phyloP scores from a whole-genome alignment of 2,113 vertebrate genomes.

The Gracilinanus agilis region DNA sequence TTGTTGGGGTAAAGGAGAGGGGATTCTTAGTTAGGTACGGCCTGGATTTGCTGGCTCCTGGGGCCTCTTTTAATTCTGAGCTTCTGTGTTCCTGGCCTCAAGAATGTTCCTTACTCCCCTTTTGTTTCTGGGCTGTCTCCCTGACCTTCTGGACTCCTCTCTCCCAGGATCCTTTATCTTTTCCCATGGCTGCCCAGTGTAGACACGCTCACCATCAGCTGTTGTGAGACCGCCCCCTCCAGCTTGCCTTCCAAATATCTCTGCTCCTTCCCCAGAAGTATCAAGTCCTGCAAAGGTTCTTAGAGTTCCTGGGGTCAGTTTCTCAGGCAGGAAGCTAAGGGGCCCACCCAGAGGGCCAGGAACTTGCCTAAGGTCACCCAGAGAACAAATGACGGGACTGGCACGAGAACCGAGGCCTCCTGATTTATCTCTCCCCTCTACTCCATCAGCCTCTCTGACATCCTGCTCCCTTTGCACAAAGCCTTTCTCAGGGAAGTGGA shows the following conservation, averaged over 20 bases:
- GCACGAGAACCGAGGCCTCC: background rate
- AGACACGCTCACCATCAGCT: background rate
- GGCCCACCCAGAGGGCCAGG: background rate
- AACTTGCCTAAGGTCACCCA: background rate
- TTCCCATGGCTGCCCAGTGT: background rate
- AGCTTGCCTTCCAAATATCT: background rate
- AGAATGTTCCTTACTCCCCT: background rate
- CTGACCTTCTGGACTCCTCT: background rate
- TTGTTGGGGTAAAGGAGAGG: background rate
- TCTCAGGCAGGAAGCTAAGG: constrained; percentile 12
- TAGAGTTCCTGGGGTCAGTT: constrained; percentile 16
- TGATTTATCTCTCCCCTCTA: background rate
- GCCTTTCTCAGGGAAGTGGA: constrained; percentile 19
- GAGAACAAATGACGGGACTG: background rate
- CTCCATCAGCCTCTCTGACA: background rate
- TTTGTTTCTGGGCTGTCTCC: background rate
- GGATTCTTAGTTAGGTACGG: background rate
- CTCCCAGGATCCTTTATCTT: background rate
- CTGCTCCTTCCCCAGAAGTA: background rate
- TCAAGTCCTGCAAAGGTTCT: background rate
- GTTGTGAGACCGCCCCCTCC: background rate
- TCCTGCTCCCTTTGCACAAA: background rate
- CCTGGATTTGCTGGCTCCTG: background rate
- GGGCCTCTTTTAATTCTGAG: background rate
- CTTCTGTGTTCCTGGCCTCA: constrained; percentile 20